phyloP scores from a whole-genome alignment of 2,113 vertebrate genomes.

The Zosterops borbonicus region DNA sequence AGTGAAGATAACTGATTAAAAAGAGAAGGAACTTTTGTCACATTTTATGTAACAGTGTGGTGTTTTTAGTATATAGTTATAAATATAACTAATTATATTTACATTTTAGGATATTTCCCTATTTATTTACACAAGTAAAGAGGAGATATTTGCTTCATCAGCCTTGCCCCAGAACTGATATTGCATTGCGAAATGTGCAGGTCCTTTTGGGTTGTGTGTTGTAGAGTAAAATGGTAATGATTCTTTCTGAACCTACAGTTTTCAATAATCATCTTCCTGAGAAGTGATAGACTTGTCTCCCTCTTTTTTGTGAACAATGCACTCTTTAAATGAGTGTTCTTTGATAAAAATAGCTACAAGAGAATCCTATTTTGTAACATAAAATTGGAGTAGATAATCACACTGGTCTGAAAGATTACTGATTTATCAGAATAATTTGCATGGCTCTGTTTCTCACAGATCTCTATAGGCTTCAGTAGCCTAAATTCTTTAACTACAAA shows the following conservation, averaged over 20 bases:
- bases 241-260: background rate
- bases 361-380: background rate
- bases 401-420: background rate
- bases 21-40: background rate
- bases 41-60: background rate
- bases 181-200: background rate
- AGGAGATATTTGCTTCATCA: background rate
- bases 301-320: background rate
- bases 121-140: background rate
- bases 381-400: background rate
- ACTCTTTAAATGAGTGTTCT: background rate
- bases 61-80: background rate
- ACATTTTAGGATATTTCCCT: background rate
- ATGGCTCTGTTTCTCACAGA: background rate
- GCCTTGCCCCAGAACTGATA: background rate
- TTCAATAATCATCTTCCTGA: background rate
- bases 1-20: background rate
- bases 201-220: background rate
- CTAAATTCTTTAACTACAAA: background rate
- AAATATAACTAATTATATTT: background rate
- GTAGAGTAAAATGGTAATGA: background rate
- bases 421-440: background rate
- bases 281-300: background rate
- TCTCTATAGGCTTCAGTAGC: background rate
- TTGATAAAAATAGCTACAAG: background rate